These are phyloP conservation scores for Syngnathus rostellatus DNA, from an alignment of 2,797 vertebrate species.

Conservation along the genomic window DNA sequence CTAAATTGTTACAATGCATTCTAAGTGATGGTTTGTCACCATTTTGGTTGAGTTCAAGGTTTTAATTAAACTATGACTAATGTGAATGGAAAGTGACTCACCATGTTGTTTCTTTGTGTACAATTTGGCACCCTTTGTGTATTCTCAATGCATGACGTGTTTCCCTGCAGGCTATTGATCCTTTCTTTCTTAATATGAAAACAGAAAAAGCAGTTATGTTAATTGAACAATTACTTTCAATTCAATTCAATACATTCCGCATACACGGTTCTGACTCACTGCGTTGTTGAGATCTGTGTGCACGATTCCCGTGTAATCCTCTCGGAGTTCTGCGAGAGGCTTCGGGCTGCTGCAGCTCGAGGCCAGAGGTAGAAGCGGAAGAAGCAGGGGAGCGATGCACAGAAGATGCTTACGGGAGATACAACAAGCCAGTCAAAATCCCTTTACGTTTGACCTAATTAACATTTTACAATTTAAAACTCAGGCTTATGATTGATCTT, in stretches of 20 bases:
- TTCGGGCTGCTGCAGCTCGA: constrained; percentile 47
- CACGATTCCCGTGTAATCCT: constrained; percentile 35
- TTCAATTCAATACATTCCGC: too few relatives aligned
- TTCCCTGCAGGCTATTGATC: constrained; percentile 15
- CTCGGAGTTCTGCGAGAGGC: constrained; percentile 9
- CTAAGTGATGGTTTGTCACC: not conserved
- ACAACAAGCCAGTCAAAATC: not conserved
- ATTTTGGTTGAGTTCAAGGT: not conserved
- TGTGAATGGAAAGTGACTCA: constrained; percentile 26
- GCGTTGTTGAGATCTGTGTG: not conserved
- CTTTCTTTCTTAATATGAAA: constrained; percentile 12
- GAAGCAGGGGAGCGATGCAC: constrained; percentile 58
- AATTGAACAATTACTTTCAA: not conserved
- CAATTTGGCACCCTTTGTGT: constrained; percentile 8
- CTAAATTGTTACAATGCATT: not conserved
- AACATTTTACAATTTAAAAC: not conserved
- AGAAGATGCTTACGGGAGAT: constrained; percentile 58
- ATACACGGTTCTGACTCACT: constrained; percentile 33
- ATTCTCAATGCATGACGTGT: constrained; percentile 15
- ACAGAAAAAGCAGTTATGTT: not conserved
- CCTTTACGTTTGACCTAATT: not conserved
- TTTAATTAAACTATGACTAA: not conserved
- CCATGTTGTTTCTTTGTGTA: not conserved
- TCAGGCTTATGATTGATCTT: too few relatives aligned
- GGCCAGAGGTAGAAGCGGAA: constrained; percentile 62